A percentile compares a stretch with the other conserved stretches of the same genome.
phyloP scores from a whole-genome alignment of 2,888 invertebrate species.

The Neria commutata region DNA sequence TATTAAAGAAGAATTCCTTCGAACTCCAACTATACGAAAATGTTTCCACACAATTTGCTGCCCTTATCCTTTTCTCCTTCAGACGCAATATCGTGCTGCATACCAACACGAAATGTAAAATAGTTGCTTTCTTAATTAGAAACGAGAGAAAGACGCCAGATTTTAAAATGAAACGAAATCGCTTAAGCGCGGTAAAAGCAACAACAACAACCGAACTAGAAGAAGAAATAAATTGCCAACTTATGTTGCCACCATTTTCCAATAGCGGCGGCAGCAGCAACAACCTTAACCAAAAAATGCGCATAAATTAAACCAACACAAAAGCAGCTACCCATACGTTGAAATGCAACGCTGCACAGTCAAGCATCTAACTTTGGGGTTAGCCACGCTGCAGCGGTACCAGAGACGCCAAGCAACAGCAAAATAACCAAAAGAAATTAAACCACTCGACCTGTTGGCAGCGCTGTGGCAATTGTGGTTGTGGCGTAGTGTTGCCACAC shows the following conservation, averaged over 20 bases:
- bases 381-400: background rate
- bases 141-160: too few relatives aligned
- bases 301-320: constrained; percentile 27
- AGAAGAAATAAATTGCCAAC: constrained; percentile 14
- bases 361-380: background rate
- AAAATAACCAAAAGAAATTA: constrained; percentile 8
- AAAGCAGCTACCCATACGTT: constrained; percentile 35
- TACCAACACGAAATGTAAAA: too few relatives aligned
- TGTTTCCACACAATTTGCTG: too few relatives aligned
- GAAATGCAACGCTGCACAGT: constrained; percentile 8
- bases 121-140: too few relatives aligned
- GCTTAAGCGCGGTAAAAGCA: background rate
- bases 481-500: background rate
- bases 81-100: too few relatives aligned
- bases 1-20: too few relatives aligned
- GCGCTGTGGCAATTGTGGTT: background rate
- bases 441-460: constrained; percentile 18
- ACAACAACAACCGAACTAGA: too few relatives aligned
- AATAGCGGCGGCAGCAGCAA: background rate
- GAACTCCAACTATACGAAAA: too few relatives aligned
- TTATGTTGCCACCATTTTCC: constrained; percentile 13
- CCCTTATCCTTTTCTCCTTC: too few relatives aligned
- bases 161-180: too few relatives aligned
- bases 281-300: constrained; percentile 33
- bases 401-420: background rate